Conservation (phyloP, 35 echinoderm and acorn worm species). For the Eucidaris tribuloides region DNA sequence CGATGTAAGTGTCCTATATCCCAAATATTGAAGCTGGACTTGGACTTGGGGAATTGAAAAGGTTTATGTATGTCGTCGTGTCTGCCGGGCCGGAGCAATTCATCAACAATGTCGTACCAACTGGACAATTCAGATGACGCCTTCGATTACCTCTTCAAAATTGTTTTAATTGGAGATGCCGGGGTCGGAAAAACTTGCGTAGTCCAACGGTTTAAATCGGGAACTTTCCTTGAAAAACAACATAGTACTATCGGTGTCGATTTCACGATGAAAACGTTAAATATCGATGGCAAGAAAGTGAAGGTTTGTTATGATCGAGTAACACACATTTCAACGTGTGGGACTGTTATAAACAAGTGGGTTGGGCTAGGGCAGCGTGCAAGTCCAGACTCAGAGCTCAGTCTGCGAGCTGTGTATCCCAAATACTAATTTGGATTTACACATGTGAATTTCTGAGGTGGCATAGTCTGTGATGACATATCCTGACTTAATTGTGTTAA, state of each 20-base stretch:
- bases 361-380: too few species aligned
- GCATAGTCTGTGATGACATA: too few species aligned
- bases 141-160: conserved; percentile 98
- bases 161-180: conserved; percentile 97
- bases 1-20: too few species aligned
- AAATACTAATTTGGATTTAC: too few species aligned
- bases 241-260: conserved; percentile 98
- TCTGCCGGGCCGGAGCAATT: background rate
- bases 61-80: conserved; percentile 9
- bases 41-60: too few species aligned
- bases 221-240: conserved; percentile 96
- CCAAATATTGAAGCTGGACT: too few species aligned
- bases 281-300: conserved; percentile 88
- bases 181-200: conserved; percentile 99
- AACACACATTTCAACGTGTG: background rate
- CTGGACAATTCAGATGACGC: conserved; percentile 81
- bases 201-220: conserved; percentile 97
- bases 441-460: too few species aligned
- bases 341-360: too few species aligned
- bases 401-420: too few species aligned
- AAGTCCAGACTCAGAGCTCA: too few species aligned
- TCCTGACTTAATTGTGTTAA: too few species aligned
- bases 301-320: conserved; percentile 58
- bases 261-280: conserved; percentile 99
- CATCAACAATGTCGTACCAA: conserved; percentile 18